A percentile compares a stretch with the other conserved stretches of the same genome.
These are phyloP conservation scores for Colossoma macropomum DNA, from an alignment of 2,113 vertebrate species.

Conservation along the genomic window DNA sequence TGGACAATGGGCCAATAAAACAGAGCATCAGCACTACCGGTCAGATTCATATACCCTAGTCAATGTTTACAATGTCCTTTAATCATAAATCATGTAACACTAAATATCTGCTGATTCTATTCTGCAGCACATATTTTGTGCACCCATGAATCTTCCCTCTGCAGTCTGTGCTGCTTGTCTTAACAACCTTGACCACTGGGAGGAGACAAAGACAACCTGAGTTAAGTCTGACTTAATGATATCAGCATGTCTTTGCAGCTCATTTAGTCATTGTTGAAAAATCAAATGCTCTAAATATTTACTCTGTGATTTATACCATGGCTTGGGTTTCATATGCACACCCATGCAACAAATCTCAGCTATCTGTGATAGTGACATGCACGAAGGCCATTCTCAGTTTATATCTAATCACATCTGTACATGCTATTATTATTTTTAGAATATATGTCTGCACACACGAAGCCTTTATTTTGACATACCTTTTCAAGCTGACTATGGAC, in stretches of 20 bases:
- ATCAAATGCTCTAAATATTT: neutral
- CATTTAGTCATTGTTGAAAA: neutral
- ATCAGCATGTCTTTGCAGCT: neutral
- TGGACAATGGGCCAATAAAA: neutral
- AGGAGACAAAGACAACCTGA: neutral
- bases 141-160: neutral
- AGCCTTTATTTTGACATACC: conserved; percentile 70
- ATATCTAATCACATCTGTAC: neutral
- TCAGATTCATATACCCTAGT: neutral
- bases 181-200: neutral
- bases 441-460: neutral
- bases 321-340: conserved; percentile 29
- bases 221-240: neutral
- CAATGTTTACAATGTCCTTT: neutral
- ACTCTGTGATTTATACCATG: conserved; percentile 24
- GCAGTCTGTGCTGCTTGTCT: neutral
- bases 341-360: conserved; percentile 37
- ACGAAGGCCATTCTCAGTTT: conserved; percentile 14
- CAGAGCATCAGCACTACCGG: neutral
- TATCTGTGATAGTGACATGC: conserved; percentile 33
- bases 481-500: conserved; percentile 93
- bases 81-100: neutral
- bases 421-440: neutral
- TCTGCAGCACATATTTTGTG: neutral
- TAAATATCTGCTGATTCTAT: neutral